A percentile compares a stretch with the other conserved stretches of the same genome.
Conservation (phyloP, 1,140 invertebrate genomes). For the Leptoteleia sp. region DNA sequence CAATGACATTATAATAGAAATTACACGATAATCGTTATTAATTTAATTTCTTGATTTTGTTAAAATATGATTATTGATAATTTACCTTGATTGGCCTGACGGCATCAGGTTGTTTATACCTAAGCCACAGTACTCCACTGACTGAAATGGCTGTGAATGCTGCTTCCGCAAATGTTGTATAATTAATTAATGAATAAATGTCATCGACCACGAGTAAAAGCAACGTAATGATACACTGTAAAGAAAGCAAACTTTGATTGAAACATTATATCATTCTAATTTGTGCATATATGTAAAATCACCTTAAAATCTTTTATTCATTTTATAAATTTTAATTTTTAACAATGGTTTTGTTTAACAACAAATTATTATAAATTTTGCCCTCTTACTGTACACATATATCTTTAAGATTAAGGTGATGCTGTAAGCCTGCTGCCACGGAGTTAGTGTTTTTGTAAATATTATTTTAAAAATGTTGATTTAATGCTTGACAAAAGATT, state of each 20-base stretch:
- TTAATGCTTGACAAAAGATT: too few relatives aligned
- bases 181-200: slow-evolving; percentile 94
- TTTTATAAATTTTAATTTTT: not conserved
- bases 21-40: too few relatives aligned
- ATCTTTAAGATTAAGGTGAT: too few relatives aligned
- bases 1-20: too few relatives aligned
- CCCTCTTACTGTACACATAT: too few relatives aligned
- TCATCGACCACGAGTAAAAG: slow-evolving; percentile 90
- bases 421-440: too few relatives aligned
- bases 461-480: too few relatives aligned
- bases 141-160: slow-evolving; percentile 94
- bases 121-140: slow-evolving; percentile 91
- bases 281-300: not conserved
- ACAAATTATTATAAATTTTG: too few relatives aligned
- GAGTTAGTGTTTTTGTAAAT: too few relatives aligned
- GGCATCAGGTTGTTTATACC: slow-evolving; percentile 87
- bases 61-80: not conserved
- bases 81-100: slow-evolving; percentile 86
- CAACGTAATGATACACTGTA: slow-evolving; percentile 90
- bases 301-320: not conserved
- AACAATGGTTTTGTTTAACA: too few relatives aligned
- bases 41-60: too few relatives aligned
- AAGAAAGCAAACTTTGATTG: slow-evolving; percentile 70
- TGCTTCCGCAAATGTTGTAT: slow-evolving; percentile 95
- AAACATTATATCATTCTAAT: too few relatives aligned